Evolutionary conservation across 2,888 invertebrate genomes (phyloP), one percentile per base, ranked within the genome.

Genomic region (Resseliella maxima): DNA sequence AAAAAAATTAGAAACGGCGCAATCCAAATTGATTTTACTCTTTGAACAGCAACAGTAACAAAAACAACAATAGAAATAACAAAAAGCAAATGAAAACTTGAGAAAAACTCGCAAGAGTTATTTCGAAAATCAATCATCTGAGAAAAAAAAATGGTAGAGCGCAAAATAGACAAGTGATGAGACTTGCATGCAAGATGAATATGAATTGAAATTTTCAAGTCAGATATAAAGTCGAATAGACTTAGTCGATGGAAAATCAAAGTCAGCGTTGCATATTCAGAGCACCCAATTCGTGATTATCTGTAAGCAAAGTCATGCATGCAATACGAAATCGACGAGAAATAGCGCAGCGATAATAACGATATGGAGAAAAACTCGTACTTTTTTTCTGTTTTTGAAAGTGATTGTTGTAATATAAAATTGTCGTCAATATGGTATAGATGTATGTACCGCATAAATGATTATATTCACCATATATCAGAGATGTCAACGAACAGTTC

Each of bases 401-500:
- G 83, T 83, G 83, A 83, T 83, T 83, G 83, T 83, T 38, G 83
- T 38, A n/a, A 83, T 3, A 83, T n/a, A 83, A 59, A 83, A 83
- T 83, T 83, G 83, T 83, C 83, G 83, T 83, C 38, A 83, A 83
- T 83, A 83, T 38, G 41, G n/a, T 38, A n/a, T 59, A 12, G 59
- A 15, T 72, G 72, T 72, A 72, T 72, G 31, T n/a, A n/a, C 1
- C 72, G 59, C 59, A 59, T 50, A n/a, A n/a, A n/a, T n/a, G n/a
- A n/a, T n/a, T n/a, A n/a, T n/a, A n/a, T n/a, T n/a, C n/a, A n/a
- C n/a, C n/a, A n/a, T n/a, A n/a, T n/a, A n/a, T n/a, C n/a, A n/a
- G n/a, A n/a, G n/a, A n/a, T n/a, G n/a, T n/a, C n/a, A n/a, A n/a
- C n/a, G n/a, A n/a, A n/a, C n/a, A n/a, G n/a, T n/a, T n/a, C n/a